Conservation (phyloP, 2,113 vertebrate genomes). For the Progne subis region DNA sequence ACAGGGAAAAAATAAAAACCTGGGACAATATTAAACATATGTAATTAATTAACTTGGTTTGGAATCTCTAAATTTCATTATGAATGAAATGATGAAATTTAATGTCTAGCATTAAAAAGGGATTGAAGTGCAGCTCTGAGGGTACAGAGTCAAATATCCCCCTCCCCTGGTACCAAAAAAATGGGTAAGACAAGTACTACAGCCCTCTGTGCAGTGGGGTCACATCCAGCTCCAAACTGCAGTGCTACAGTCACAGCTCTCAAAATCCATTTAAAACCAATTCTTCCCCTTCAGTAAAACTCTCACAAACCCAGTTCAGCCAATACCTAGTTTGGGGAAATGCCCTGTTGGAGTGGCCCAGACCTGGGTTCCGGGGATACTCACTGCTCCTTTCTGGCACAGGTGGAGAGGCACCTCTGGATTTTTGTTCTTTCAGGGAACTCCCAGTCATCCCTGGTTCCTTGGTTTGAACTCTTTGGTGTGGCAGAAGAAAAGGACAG, state of each 20-base stretch:
- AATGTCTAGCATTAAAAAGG: neutral
- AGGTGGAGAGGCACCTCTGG: neutral
- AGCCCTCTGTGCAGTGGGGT: neutral
- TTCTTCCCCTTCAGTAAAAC: neutral
- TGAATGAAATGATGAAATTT: no score
- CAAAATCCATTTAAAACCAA: neutral
- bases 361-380: neutral
- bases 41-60: neutral
- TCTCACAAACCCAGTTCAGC: neutral
- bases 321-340: neutral
- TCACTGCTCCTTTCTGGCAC: neutral
- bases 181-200: no score
- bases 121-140: neutral
- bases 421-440: slow-evolving; percentile 16
- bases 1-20: fast-evolving
- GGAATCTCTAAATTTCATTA: neutral
- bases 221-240: neutral
- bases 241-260: neutral
- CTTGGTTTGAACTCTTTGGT: slow-evolving; percentile 45
- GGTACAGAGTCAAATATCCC: no score
- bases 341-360: neutral
- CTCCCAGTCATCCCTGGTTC: slow-evolving; percentile 34
- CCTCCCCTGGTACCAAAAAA: no score
- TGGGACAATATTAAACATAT: neutral
- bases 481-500: slow-evolving; percentile 26